A percentile compares a stretch with the other conserved stretches of the same genome.
Evolutionary conservation across 2,797 vertebrate species (phyloP).

Genomic region (Clarias fuscus): DNA sequence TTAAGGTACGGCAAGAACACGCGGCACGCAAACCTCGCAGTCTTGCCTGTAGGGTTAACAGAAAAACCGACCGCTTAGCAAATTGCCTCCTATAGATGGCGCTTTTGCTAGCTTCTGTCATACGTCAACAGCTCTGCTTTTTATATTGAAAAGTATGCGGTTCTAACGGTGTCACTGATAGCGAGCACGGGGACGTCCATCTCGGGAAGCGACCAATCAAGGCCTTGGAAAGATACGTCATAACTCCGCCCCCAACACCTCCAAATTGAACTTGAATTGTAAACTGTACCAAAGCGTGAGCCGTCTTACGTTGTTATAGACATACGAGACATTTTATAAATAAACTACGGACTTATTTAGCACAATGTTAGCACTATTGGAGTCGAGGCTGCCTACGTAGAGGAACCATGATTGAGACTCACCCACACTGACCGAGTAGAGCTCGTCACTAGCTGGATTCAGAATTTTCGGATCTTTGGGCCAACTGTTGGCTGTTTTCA

Average conservation of each 20-base stretch:
- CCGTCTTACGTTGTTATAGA: no score
- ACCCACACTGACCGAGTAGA: conserved; percentile 63
- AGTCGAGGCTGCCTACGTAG: not conserved
- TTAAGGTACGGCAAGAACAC: conserved; percentile 62
- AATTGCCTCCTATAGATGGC: not conserved
- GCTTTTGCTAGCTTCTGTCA: not conserved
- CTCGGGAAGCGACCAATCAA: not conserved
- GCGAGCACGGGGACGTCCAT: not conserved
- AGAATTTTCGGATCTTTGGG: conserved; percentile 61
- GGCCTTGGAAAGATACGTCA: no score
- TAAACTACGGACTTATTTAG: no score
- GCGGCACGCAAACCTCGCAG: conserved; percentile 61
- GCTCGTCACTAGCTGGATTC: conserved; percentile 46
- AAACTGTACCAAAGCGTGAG: not conserved
- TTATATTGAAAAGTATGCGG: not conserved
- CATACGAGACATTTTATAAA: no score
- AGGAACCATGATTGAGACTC: not conserved
- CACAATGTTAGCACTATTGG: no score
- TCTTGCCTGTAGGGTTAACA: conserved; percentile 51
- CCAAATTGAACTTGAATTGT: not conserved
- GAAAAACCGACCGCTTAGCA: not conserved
- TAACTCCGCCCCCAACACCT: not conserved
- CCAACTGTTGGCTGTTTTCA: not conserved
- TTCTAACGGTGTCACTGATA: not conserved
- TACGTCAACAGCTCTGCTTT: not conserved